phyloP scores from a whole-genome alignment of 2,797 vertebrate species.

The Pelochelys cantorii region DNA sequence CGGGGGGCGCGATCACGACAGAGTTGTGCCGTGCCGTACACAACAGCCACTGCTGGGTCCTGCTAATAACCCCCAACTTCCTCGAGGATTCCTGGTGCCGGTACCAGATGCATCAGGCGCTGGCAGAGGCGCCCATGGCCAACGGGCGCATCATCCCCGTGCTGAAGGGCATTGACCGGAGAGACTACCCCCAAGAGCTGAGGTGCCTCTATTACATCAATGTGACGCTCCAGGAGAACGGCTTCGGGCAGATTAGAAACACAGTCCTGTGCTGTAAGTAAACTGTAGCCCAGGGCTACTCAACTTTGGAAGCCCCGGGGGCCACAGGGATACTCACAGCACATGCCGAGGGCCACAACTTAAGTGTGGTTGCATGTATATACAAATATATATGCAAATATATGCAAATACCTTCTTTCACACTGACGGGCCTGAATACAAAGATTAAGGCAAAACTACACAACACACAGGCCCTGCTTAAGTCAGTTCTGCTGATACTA shows the following conservation, averaged over 20 bases:
- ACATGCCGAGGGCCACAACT: no score
- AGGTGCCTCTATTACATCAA: conserved; percentile 85
- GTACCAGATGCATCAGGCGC: conserved; percentile 91
- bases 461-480: no score
- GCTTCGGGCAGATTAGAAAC: conserved; percentile 82
- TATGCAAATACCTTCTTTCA: no score
- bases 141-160: conserved; percentile 87
- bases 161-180: conserved; percentile 78
- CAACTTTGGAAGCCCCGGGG: no score
- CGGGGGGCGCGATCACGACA: conserved; percentile 81
- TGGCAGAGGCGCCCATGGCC: conserved; percentile 84
- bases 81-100: conserved; percentile 89
- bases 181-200: conserved; percentile 86
- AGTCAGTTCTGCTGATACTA: no score
- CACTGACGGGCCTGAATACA: no score
- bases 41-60: conserved; percentile 87
- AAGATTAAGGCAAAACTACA: no score
- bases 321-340: no score
- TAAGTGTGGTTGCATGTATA: no score
- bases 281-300: no score
- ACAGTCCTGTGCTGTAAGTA: conserved; percentile 87
- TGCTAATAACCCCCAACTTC: conserved; percentile 89
- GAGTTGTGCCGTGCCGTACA: conserved; percentile 86
- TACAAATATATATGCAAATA: no score
- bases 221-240: conserved; percentile 70